Conservation (phyloP, 53 echinoderm and acorn worm genomes). For the Mesocentrotus franciscanus region DNA sequence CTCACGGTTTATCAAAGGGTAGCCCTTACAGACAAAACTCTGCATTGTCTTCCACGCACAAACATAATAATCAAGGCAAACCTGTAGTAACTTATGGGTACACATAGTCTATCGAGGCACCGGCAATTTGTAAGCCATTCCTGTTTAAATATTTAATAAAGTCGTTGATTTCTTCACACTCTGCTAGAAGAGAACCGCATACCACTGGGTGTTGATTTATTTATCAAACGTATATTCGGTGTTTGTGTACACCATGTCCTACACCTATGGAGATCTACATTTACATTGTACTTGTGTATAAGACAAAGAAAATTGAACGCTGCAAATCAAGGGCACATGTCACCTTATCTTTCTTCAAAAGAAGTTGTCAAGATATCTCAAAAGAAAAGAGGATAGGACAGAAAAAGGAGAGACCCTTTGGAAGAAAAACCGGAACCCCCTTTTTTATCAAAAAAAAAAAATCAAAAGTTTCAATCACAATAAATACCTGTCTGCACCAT, state of each 20-base stretch:
- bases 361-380: neutral
- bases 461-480: no score
- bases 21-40: neutral
- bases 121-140: constrained; percentile 9
- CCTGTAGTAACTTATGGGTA: neutral
- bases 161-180: constrained; percentile 32
- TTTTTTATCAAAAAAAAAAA: no score
- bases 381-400: no score
- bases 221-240: constrained; percentile 2
- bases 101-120: neutral
- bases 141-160: constrained; percentile 26
- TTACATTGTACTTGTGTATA: neutral
- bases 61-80: neutral
- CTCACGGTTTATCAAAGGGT: neutral
- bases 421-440: no score
- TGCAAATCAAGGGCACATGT: neutral
- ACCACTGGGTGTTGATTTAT: constrained; percentile 11
- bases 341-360: neutral
- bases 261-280: neutral
- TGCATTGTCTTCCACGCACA: neutral
- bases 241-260: neutral
- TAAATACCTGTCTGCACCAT: no score
- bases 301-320: neutral
- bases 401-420: no score
- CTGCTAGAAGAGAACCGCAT: neutral